phyloP scores from a whole-genome alignment of 2,888 invertebrate species.

The Lithosia quadra region DNA sequence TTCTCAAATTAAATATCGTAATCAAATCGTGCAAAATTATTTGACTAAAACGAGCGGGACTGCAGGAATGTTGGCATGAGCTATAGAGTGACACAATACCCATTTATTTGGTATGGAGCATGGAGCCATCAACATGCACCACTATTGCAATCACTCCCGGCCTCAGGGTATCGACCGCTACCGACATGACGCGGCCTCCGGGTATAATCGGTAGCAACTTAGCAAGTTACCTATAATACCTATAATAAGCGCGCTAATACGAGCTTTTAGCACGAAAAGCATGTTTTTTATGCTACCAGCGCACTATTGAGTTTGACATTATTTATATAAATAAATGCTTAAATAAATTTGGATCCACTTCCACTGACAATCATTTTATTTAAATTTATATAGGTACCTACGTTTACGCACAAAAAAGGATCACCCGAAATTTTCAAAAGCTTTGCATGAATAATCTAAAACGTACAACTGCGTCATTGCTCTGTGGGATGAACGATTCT shows the following conservation, averaged over 20 bases:
- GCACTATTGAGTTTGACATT: no score
- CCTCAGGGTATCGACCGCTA: slow-evolving; percentile 1
- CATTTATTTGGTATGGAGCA: neutral
- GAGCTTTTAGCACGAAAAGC: no score
- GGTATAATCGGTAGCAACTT: neutral
- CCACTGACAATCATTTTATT: no score
- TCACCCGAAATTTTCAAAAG: neutral
- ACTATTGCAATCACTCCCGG: neutral
- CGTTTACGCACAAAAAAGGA: neutral
- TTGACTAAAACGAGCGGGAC: neutral
- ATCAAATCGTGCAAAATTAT: no score
- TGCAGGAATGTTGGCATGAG: neutral
- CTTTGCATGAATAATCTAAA: neutral
- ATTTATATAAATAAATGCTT: no score
- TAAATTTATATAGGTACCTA: no score
- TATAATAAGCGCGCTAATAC: neutral
- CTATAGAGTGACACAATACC: neutral
- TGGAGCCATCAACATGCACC: neutral
- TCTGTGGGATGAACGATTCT: neutral
- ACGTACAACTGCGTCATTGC: neutral
- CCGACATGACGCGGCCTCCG: neutral
- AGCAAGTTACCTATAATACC: neutral
- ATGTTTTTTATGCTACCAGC: no score
- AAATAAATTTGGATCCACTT: no score
- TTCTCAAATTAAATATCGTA: no score